A percentile compares a stretch with the other conserved stretches of the same genome.
These are phyloP conservation scores for Hedya salicella DNA, from an alignment of 2,888 invertebrate species.

Conservation along the genomic window DNA sequence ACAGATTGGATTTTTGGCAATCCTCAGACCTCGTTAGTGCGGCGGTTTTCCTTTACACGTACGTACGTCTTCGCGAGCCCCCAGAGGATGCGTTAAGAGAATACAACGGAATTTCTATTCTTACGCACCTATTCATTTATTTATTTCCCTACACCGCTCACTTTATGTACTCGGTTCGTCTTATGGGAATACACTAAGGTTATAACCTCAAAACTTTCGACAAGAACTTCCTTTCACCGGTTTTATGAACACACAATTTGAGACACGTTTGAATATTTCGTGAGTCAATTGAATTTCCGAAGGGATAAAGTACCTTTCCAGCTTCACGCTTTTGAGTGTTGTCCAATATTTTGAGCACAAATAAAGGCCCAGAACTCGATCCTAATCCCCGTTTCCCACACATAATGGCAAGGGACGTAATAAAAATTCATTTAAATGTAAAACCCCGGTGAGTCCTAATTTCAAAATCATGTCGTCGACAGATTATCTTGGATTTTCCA, in stretches of 20 bases:
- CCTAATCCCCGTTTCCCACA: constrained; percentile 36
- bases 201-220: constrained; percentile 9
- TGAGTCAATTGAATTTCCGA: constrained; percentile 8
- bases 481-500: constrained; percentile 77
- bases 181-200: constrained; percentile 17
- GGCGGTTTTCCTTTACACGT: constrained; percentile 39
- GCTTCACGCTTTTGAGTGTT: constrained; percentile 13
- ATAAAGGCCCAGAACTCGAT: constrained; percentile 32
- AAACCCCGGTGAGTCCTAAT: constrained; percentile 68
- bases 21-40: constrained; percentile 39
- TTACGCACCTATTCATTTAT: constrained; percentile 35
- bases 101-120: constrained; percentile 31
- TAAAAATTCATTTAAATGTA: constrained; percentile 63
- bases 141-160: constrained; percentile 18
- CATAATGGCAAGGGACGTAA: constrained; percentile 40
- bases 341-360: constrained; percentile 30
- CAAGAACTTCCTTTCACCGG: constrained; percentile 1
- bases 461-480: constrained; percentile 71
- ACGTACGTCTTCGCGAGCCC: constrained; percentile 27
- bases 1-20: constrained; percentile 42
- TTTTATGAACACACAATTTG: constrained; percentile 7
- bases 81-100: constrained; percentile 37
- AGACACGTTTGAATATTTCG: constrained; percentile 10
- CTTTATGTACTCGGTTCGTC: constrained; percentile 6
- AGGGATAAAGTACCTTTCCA: constrained; percentile 1